Conservation (phyloP, 2,113 vertebrate species). For the Pygoscelis adeliae region DNA sequence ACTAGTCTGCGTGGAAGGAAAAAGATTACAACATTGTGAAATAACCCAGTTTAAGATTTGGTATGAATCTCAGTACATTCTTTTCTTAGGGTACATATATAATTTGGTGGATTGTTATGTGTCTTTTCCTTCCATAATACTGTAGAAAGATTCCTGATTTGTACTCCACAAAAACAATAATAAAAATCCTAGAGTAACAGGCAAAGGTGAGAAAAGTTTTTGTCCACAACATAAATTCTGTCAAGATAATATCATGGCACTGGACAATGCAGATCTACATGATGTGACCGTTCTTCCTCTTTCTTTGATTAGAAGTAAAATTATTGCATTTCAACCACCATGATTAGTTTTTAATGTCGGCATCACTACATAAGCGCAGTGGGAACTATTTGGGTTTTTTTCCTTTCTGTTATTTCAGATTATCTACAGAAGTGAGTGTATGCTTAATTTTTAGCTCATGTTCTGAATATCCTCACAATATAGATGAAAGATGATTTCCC, state of each 20-base stretch:
- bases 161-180: background rate
- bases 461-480: background rate
- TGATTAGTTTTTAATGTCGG: background rate
- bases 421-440: background rate
- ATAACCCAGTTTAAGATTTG: background rate
- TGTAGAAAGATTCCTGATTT: background rate
- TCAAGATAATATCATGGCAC: background rate
- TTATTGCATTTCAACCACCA: background rate
- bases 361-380: background rate
- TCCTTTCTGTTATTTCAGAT: background rate
- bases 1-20: background rate
- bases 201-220: background rate
- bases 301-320: background rate
- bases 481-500: background rate
- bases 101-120: background rate
- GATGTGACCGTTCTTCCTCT: background rate
- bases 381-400: background rate
- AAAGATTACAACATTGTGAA: background rate
- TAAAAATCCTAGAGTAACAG: background rate
- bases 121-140: background rate
- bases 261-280: fast-evolving
- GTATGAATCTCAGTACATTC: background rate
- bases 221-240: background rate
- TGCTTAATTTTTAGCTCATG: background rate
- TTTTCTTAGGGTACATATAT: background rate